phyloP scores from a whole-genome alignment of 2,888 invertebrate species.

The Eudasyphora cyanicolor region DNA sequence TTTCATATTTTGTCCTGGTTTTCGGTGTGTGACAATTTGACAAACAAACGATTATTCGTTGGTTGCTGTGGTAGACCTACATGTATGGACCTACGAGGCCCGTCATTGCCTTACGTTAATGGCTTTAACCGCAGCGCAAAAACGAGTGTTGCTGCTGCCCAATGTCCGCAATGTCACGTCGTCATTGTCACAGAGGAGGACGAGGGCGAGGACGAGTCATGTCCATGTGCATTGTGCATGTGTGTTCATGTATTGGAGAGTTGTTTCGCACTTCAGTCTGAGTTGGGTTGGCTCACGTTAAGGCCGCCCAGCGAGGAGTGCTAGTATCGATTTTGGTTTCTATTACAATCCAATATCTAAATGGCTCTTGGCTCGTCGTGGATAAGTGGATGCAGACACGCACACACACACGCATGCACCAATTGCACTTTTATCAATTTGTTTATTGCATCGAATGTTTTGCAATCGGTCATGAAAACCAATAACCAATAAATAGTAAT shows the following conservation, averaged over 20 bases:
- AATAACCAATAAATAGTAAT: conserved; percentile 39
- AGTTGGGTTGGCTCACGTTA: not conserved
- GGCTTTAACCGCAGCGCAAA: conserved; percentile 28
- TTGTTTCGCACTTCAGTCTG: not conserved
- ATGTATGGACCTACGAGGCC: conserved; percentile 34
- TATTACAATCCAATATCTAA: conserved; percentile 9
- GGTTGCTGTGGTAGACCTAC: conserved; percentile 45
- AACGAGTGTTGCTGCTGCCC: not conserved
- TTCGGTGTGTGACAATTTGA: conserved; percentile 55
- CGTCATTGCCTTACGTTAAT: conserved; percentile 45
- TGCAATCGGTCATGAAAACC: conserved; percentile 28
- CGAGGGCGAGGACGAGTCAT: not conserved
- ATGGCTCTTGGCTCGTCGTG: not conserved
- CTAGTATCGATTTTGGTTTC: conserved; percentile 2
- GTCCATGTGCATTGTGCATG: not conserved
- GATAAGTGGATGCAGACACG: not conserved
- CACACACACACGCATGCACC: not conserved
- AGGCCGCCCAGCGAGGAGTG: not conserved
- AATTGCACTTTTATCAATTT: conserved; percentile 22
- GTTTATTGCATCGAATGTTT: not conserved
- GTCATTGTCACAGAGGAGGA: not conserved
- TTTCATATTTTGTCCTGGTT: conserved; percentile 30
- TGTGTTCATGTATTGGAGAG: not conserved
- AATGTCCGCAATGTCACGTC: conserved; percentile 29
- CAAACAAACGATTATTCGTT: conserved; percentile 49